Evolutionary conservation across 2,888 invertebrate species (phyloP), one percentile per base, ranked within the genome.

Genomic region (Drosophila nr. perissopoda): DNA sequence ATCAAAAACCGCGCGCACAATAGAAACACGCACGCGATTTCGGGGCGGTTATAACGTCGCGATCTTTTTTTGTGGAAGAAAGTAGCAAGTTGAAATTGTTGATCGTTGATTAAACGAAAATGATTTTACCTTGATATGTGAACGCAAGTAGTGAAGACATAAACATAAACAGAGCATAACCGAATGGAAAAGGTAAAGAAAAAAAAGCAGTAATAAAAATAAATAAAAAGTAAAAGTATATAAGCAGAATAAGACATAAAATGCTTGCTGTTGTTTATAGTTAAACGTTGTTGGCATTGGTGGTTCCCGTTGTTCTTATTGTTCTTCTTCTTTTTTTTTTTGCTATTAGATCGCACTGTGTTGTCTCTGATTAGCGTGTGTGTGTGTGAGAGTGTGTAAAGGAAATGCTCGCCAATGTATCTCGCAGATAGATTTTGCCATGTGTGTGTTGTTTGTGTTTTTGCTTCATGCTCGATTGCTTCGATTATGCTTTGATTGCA

Each of bases 401-500:
- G 77, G 76, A 78, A 78, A 71, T 80, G 79, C 73, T 67, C 52
- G 70, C 76, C 70, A 79, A 66, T 78, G 80, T 78, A 79, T 76
- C 67, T 76, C 81, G 46, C 62, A 78, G 76, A 78, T 80, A 80
- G 42, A 57, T 72, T 70, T 34, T 51, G 29, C 31, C 52, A 18
- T 59, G 25, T 63, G 40, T 46, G 29, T 72, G 49, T 36, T 31
- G 34, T 25, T 25, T 33, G 25, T 54, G 25, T 49, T 21, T 42
- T 34, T 53, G 76, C 57, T 87, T 87, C 80, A 83, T 82, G 88
- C 82, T 79, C 88, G 82, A 83, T 83, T 84, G 83, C 63, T 73
- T 76, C 82, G 84, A 79, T 84, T 83, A 87, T 83, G 83, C 75
- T 83, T 80, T 68, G 81, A 80, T 85, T 84, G 80, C 82, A 84